Evolutionary conservation across 2,113 vertebrate species (phyloP), one percentile per base, ranked within the genome.

Genomic region (Lasiurus borealis): DNA sequence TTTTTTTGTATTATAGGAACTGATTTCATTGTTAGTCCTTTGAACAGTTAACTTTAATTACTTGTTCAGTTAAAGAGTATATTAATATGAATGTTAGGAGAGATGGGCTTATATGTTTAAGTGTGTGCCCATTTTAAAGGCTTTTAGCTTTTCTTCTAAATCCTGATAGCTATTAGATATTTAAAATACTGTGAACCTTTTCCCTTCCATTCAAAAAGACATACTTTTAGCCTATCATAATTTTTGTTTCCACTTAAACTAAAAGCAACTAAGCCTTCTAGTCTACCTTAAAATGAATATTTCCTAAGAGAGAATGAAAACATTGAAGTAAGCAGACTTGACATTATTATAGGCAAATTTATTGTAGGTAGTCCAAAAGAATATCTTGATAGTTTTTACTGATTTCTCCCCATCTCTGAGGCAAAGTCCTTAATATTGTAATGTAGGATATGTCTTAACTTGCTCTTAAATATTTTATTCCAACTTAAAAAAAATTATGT

Each of bases 21-120:
- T 92, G 23, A 87, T 94, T 94, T 93, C 6, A 83, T 95, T 82
- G 27, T 95, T 48, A 85, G 44, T 86, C 36, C 19, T 97, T 96
- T 92, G 27, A 90, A 46, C 21, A 86, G 31, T 94, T 94, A 78
- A 59, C 44, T 90, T 91, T 90, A 27, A 44, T 64, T 73, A 50
- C 6, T 91, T 16, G 23, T 87, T 93, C 54, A 87, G 14, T 96
- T 97, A 96, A 84, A 88, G 19, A 88, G n/a, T 91, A 0, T 91
- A 19, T 93, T 89, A 81, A 80, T 91, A 68, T 90, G 73, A 91
- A 84, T 83, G 29, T 40, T 94, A 52, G 54, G 27, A 88, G 15
- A 72, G 46, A 48, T 83, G 50, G 50, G n/a, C 52, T 94, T 95
- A 52, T 54, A 46, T 91, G 9, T 77, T 95, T 95, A 85, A 16